These are phyloP conservation scores for Cryptops parisi DNA, from an alignment of 2,888 invertebrate species.

Conservation along the genomic window DNA sequence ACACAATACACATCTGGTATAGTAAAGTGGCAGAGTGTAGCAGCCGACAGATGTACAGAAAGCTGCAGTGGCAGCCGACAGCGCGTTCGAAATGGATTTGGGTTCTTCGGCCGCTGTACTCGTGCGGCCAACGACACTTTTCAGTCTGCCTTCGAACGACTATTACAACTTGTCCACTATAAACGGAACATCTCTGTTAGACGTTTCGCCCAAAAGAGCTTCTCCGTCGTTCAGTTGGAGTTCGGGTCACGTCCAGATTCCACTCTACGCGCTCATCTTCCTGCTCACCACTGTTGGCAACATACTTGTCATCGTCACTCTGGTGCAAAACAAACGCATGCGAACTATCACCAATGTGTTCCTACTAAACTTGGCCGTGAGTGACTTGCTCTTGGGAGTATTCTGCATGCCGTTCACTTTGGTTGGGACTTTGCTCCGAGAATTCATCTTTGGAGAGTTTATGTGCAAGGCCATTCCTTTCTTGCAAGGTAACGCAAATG, in stretches of 20 bases:
- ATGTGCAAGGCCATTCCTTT: conserved; percentile 71
- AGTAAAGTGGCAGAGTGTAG: too few relatives aligned
- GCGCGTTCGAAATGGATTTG: too few relatives aligned
- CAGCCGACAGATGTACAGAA: too few relatives aligned
- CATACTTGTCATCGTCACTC: conserved; percentile 33
- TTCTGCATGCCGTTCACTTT: conserved; percentile 75
- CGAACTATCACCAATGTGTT: conserved; percentile 41
- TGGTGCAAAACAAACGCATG: conserved; percentile 38
- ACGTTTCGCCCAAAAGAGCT: too few relatives aligned
- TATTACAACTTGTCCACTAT: too few relatives aligned
- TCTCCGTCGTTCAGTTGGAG: conserved; percentile 1
- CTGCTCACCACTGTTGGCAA: conserved; percentile 31
- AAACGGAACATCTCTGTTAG: too few relatives aligned
- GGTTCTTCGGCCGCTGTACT: too few relatives aligned
- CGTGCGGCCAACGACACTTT: too few relatives aligned
- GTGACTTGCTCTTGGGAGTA: conserved; percentile 62
- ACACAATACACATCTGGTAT: too few relatives aligned
- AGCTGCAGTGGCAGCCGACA: too few relatives aligned
- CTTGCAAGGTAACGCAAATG: conserved; percentile 69
- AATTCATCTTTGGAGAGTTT: conserved; percentile 59
- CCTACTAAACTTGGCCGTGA: conserved; percentile 41
- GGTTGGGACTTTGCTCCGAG: conserved; percentile 54
- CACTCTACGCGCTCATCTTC: conserved; percentile 23
- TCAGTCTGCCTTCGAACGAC: too few relatives aligned
- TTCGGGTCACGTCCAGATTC: conserved; percentile 18